Conservation (phyloP, 2,797 vertebrate species). For the Percopsis omiscomaycus region DNA sequence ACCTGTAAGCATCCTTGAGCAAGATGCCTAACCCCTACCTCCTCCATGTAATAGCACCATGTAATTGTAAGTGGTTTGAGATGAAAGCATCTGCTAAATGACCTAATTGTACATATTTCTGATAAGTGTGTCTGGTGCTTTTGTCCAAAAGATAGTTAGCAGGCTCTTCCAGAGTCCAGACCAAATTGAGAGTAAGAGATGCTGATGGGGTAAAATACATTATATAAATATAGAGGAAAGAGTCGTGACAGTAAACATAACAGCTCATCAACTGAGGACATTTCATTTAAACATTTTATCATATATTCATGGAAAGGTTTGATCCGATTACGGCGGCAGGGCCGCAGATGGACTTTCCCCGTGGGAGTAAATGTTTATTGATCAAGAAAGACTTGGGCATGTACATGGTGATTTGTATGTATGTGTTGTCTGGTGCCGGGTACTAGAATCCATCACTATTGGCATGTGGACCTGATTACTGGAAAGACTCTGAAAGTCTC, state of each 20-base stretch:
- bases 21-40: too few relatives aligned
- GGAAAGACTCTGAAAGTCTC: conserved; percentile 71
- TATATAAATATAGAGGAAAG: conserved; percentile 26
- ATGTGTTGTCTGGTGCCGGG: conserved; percentile 51
- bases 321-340: conserved; percentile 54
- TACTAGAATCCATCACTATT: conserved; percentile 78
- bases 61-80: too few relatives aligned
- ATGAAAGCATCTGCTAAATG: too few relatives aligned
- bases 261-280: conserved; percentile 15
- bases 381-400: conserved; percentile 68
- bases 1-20: too few relatives aligned
- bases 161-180: background rate
- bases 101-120: too few relatives aligned
- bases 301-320: conserved; percentile 45
- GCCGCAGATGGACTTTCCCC: conserved; percentile 54
- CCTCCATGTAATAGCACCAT: too few relatives aligned
- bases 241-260: conserved; percentile 11
- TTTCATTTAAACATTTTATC: conserved; percentile 45
- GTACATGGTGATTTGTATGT: conserved; percentile 75
- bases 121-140: background rate
- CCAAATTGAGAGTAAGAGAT: conserved; percentile 16
- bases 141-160: background rate
- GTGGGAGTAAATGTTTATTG: conserved; percentile 70
- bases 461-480: conserved; percentile 73
- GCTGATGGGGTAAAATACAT: conserved; percentile 21